phyloP scores from a whole-genome alignment of 1,140 invertebrate genomes.

The silkworm (Bombyx mori) region DNA sequence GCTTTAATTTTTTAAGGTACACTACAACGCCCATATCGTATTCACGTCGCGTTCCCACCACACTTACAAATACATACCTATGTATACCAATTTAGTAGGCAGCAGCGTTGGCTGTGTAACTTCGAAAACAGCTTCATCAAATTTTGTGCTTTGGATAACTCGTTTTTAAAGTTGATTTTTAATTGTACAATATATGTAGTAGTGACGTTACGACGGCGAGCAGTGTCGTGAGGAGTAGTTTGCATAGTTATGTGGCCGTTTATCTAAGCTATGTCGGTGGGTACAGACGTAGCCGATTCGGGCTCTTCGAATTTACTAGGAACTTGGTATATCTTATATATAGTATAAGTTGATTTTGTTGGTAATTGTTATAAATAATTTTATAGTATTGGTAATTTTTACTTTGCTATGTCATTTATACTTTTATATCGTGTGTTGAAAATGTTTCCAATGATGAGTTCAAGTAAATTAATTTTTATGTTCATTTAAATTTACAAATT shows the following conservation, averaged over 20 bases:
- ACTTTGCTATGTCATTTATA: no score
- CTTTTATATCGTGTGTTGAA: no score
- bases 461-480: no score
- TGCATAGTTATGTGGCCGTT: slow-evolving; percentile 63
- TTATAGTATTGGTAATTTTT: no score
- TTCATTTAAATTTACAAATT: no score
- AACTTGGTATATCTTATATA: no score
- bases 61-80: slow-evolving; percentile 29
- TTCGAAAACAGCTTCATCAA: background rate
- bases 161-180: slow-evolving; percentile 27
- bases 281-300: slow-evolving; percentile 23
- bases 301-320: no score
- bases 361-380: no score
- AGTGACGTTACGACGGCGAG: slow-evolving; percentile 22
- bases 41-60: slow-evolving; percentile 61
- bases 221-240: slow-evolving; percentile 39
- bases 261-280: slow-evolving; percentile 60
- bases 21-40: slow-evolving; percentile 56
- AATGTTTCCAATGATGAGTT: no score
- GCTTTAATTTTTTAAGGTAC: slow-evolving; percentile 63
- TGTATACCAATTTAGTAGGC: slow-evolving; percentile 57
- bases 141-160: slow-evolving; percentile 21
- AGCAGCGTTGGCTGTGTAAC: slow-evolving; percentile 8
- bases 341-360: no score
- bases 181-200: slow-evolving; percentile 10